phyloP scores from a whole-genome alignment of 2,888 invertebrate genomes.

The Helleia helle region DNA sequence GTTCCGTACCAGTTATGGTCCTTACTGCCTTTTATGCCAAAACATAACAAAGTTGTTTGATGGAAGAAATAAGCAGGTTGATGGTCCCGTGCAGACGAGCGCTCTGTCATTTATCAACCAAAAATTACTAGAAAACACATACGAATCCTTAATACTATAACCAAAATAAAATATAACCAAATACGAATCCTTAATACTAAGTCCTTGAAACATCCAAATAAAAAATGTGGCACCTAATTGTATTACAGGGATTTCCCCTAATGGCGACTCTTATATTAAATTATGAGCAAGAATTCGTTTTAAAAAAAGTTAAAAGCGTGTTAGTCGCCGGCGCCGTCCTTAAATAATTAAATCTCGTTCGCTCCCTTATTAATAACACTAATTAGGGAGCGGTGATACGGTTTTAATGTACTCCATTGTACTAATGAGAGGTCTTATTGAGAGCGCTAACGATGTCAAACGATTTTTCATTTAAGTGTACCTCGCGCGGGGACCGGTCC shows the following conservation, averaged over 20 bases:
- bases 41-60: no score
- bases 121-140: no score
- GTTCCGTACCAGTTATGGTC: no score
- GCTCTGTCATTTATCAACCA: no score
- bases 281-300: conserved; percentile 2
- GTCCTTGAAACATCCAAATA: no score
- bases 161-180: no score
- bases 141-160: no score
- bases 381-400: conserved; percentile 15
- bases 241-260: neutral
- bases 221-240: neutral
- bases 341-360: conserved; percentile 10
- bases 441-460: neutral
- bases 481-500: no score
- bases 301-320: neutral
- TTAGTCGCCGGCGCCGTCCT: neutral
- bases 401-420: conserved; percentile 18
- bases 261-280: conserved; percentile 4
- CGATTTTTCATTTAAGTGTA: neutral
- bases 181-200: no score
- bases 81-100: no score
- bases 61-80: no score
- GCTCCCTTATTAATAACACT: conserved; percentile 19
- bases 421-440: neutral
- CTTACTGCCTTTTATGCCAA: no score